These are phyloP conservation scores for Noctua fimbriata DNA, from an alignment of 2,888 invertebrate genomes.

Conservation along the genomic window DNA sequence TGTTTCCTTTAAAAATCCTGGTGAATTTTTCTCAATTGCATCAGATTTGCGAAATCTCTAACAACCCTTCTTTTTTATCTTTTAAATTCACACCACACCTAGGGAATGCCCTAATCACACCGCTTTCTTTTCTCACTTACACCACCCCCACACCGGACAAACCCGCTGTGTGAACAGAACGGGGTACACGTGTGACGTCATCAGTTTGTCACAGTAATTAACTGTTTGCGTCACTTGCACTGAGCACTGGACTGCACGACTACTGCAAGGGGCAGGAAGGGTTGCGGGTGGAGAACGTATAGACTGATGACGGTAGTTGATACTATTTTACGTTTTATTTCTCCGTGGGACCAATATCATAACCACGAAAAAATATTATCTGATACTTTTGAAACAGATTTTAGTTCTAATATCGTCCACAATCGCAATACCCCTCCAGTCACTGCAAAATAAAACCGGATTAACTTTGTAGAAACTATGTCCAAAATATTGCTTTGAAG, in stretches of 20 bases:
- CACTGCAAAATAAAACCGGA: not conserved
- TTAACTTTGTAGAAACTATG: constrained; percentile 38
- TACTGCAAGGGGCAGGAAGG: constrained; percentile 46
- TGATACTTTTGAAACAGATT: not conserved
- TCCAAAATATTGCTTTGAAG: constrained; percentile 39
- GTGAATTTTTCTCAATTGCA: not conserved
- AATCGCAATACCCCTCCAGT: not conserved
- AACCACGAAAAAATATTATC: not conserved
- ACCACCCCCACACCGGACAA: constrained; percentile 46
- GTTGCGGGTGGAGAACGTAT: constrained; percentile 16
- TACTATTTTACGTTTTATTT: not conserved
- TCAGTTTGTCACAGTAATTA: constrained; percentile 74
- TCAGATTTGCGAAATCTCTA: not conserved
- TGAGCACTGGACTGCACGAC: constrained; percentile 30
- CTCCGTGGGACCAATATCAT: not conserved
- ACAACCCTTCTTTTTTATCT: no score
- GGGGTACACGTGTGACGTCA: constrained; percentile 76
- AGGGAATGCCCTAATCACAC: no score
- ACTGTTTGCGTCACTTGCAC: constrained; percentile 74
- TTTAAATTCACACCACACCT: no score
- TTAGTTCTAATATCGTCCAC: not conserved
- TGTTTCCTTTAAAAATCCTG: not conserved
- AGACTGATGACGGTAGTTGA: constrained; percentile 10
- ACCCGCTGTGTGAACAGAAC: constrained; percentile 75
- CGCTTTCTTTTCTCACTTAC: constrained; percentile 13